A percentile compares a stretch with the other conserved stretches of the same genome.
Evolutionary conservation across 2,888 invertebrate species (phyloP).

Genomic region (Timandra comae): DNA sequence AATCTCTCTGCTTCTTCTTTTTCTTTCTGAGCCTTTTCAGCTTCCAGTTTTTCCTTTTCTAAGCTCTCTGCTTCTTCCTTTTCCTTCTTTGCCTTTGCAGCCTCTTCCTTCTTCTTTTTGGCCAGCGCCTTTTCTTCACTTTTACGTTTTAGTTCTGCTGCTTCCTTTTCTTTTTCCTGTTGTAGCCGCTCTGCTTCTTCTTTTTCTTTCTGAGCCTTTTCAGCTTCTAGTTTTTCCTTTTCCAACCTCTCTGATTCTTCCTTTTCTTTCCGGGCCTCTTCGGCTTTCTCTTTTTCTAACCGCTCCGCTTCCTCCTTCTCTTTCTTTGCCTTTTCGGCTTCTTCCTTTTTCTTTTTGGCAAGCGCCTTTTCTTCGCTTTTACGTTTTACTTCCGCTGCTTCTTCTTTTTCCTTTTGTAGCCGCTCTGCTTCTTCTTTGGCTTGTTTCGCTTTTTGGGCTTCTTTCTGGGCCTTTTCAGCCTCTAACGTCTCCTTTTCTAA

Average conservation of each 20-base stretch:
- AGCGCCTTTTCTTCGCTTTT: not conserved
- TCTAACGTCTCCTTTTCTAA: conserved; percentile 3
- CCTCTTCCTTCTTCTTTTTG: conserved; percentile 2
- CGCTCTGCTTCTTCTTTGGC: no score
- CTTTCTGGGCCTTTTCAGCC: not conserved
- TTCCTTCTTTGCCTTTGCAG: conserved; percentile 5
- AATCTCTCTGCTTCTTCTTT: conserved; percentile 4
- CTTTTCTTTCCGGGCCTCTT: not conserved
- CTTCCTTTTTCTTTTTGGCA: not conserved
- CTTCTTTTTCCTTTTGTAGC: conserved; percentile 1
- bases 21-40: conserved; percentile 1
- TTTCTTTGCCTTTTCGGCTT: not conserved
- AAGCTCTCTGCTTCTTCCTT: conserved; percentile 1
- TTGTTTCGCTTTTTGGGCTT: not conserved
- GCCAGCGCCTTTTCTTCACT: conserved; percentile 3
- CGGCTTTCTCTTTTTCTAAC: not conserved
- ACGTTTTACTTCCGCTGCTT: conserved; percentile 2
- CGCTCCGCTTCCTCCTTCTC: not conserved
- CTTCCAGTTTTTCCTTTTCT: conserved; percentile 4
- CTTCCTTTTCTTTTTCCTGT: not conserved
- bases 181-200: not conserved
- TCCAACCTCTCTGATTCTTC: not conserved
- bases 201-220: not conserved
- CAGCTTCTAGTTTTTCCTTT: no score
- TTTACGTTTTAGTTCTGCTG: no score